Percentiles rank a stretch among this genome's conserved stretches.
Conservation (phyloP, 2,797 vertebrate species). For the Pteropus rufus region DNA sequence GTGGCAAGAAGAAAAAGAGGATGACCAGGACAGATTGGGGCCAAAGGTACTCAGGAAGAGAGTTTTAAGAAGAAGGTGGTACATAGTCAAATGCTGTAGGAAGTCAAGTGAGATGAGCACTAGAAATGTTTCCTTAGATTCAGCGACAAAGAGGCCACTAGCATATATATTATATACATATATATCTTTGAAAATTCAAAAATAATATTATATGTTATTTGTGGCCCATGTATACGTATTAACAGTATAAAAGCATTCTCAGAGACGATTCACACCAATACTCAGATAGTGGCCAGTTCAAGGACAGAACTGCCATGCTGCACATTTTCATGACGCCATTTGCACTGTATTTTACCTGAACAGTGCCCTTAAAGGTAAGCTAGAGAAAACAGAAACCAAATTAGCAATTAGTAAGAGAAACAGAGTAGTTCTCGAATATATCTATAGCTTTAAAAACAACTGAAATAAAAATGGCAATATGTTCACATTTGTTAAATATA, state of each 20-base stretch:
- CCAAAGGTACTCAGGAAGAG: neutral
- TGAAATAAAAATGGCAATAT: neutral
- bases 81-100: neutral
- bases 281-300: neutral
- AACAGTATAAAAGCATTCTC: neutral
- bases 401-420: neutral
- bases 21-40: neutral
- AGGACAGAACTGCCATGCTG: neutral
- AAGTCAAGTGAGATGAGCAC: neutral
- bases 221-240: too few relatives aligned
- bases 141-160: neutral
- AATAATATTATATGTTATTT: neutral
- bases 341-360: neutral
- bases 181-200: neutral
- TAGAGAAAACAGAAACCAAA: neutral
- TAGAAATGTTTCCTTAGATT: neutral
- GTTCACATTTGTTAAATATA: neutral
- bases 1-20: neutral
- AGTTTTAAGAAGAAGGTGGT: neutral
- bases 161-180: neutral
- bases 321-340: neutral
- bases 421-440: neutral
- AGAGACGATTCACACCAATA: neutral
- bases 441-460: neutral
- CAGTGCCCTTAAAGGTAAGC: neutral